Evolutionary conservation across 2,888 invertebrate genomes (phyloP).

Genomic region (Myopa testacea): DNA sequence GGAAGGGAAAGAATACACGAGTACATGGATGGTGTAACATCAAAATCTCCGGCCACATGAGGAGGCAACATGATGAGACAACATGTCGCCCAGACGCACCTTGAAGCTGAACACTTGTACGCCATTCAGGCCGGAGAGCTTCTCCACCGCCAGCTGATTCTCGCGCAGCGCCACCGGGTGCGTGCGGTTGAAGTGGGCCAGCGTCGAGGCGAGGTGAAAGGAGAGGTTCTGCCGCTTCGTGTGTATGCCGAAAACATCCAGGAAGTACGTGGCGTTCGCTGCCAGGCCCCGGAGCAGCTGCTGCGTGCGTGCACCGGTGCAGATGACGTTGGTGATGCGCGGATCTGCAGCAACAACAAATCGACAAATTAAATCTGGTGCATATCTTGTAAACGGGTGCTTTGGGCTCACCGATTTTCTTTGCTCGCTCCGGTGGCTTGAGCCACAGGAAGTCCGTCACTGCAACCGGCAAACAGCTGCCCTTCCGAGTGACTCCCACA

Average conservation of each 20-base stretch:
- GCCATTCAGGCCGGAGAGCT: slow-evolving; percentile 70
- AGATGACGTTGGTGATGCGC: slow-evolving; percentile 60
- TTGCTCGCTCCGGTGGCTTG: slow-evolving; percentile 58
- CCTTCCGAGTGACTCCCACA: slow-evolving; percentile 14
- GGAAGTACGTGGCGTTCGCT: slow-evolving; percentile 62
- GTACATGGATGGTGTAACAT: neutral
- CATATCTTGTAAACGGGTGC: neutral
- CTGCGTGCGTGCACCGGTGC: slow-evolving; percentile 65
- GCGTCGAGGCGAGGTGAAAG: slow-evolving; percentile 59
- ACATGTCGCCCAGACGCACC: slow-evolving; percentile 59
- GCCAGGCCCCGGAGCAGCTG: slow-evolving; percentile 61
- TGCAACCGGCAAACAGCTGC: slow-evolving; percentile 49
- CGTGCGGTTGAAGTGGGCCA: slow-evolving; percentile 65
- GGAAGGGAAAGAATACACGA: neutral
- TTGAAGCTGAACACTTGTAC: slow-evolving; percentile 72
- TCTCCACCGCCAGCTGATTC: slow-evolving; percentile 69
- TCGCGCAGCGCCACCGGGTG: slow-evolving; percentile 68
- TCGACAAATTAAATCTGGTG: neutral
- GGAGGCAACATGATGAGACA: no score
- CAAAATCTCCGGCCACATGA: neutral
- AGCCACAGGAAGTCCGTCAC: slow-evolving; percentile 61
- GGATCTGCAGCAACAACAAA: slow-evolving; percentile 46
- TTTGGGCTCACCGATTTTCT: slow-evolving; percentile 56
- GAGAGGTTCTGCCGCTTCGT: slow-evolving; percentile 65
- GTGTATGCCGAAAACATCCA: slow-evolving; percentile 67